Conservation (phyloP, 2,888 invertebrate species). For the Sceliomorpha sp. region DNA sequence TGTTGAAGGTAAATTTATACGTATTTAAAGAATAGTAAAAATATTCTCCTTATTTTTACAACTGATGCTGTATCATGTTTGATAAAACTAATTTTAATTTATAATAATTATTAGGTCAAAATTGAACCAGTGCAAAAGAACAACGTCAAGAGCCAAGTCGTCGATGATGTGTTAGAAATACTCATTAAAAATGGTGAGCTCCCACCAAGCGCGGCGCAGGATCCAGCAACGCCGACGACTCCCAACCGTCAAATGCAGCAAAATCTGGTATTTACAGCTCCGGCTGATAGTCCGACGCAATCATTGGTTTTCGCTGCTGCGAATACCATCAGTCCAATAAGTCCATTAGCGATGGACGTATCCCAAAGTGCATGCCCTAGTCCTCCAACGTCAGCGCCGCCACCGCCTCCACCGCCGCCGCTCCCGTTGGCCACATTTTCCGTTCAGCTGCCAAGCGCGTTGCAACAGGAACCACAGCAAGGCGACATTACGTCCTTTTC, state of each 20-base stretch:
- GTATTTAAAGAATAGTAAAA: neutral
- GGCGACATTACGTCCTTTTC: constrained; percentile 70
- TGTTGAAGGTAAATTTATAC: constrained; percentile 80
- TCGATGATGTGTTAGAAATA: constrained; percentile 96
- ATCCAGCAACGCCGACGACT: constrained; percentile 83
- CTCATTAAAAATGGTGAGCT: constrained; percentile 96
- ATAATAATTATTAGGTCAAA: constrained; percentile 67
- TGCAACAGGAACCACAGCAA: constrained; percentile 67
- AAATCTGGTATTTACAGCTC: constrained; percentile 75
- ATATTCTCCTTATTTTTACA: constrained; percentile 7
- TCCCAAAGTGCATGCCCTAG: constrained; percentile 71
- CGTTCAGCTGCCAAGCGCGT: constrained; percentile 72
- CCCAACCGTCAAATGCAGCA: constrained; percentile 79
- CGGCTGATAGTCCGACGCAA: constrained; percentile 73
- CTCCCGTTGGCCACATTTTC: constrained; percentile 79
- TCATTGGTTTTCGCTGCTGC: constrained; percentile 71
- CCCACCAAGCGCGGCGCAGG: constrained; percentile 92
- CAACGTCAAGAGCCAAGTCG: constrained; percentile 86
- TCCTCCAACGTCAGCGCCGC: constrained; percentile 67
- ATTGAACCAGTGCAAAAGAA: constrained; percentile 78
- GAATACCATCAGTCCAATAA: constrained; percentile 73
- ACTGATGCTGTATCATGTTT: neutral
- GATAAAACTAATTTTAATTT: neutral
- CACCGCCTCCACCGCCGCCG: constrained; percentile 75
- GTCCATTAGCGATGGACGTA: constrained; percentile 75